Conservation (phyloP, 2,888 invertebrate genomes). For the Limulus polyphemus region DNA sequence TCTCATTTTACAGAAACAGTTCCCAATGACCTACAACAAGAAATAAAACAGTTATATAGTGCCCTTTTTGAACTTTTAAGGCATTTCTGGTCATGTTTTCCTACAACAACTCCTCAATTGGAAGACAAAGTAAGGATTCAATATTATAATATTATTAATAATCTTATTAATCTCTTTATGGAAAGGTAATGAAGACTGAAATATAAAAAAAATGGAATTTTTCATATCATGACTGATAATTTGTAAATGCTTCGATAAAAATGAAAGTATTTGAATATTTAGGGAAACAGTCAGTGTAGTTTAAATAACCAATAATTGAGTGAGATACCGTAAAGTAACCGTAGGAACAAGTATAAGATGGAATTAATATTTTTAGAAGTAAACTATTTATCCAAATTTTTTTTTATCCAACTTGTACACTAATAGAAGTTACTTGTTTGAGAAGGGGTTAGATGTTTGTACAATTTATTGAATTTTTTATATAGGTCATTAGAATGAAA, state of each 20-base stretch:
- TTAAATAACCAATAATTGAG: too few relatives aligned
- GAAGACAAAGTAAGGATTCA: slow-evolving; percentile 47
- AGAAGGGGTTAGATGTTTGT: too few relatives aligned
- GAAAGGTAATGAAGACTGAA: not conserved
- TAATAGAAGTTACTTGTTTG: too few relatives aligned
- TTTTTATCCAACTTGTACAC: too few relatives aligned
- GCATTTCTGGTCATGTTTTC: slow-evolving; percentile 92
- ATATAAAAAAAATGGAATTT: not conserved
- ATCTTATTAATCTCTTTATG: not conserved
- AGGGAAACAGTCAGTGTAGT: too few relatives aligned
- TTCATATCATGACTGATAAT: not conserved
- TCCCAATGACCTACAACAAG: slow-evolving; percentile 65
- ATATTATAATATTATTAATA: not conserved
- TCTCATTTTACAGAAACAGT: slow-evolving; percentile 56
- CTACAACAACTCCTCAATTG: slow-evolving; percentile 55
- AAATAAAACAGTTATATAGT: slow-evolving; percentile 69
- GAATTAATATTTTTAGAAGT: not conserved
- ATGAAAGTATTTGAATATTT: too few relatives aligned
- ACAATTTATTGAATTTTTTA: slow-evolving; percentile 6
- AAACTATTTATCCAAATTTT: too few relatives aligned
- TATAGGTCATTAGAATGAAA: slow-evolving; percentile 69
- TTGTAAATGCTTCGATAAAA: not conserved
- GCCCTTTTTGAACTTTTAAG: slow-evolving; percentile 75
- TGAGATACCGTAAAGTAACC: too few relatives aligned
- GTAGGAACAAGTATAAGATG: not conserved